Conservation (phyloP, 2,888 invertebrate species). For the Cactoblastis cactorum region DNA sequence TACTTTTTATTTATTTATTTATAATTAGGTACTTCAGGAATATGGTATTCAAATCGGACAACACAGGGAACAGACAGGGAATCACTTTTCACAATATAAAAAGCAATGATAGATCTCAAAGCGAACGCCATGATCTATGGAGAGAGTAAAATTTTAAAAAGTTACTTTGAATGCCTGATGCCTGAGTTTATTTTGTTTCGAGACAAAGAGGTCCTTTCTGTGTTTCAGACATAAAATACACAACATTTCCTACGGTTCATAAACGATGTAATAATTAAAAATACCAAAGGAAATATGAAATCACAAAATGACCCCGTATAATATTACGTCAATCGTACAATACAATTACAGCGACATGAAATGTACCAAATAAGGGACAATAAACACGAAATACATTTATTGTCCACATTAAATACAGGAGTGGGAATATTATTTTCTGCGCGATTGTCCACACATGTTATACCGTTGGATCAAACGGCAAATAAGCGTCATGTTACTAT, state of each 20-base stretch:
- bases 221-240: too few species aligned
- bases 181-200: too few species aligned
- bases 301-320: not conserved
- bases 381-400: constrained; percentile 39
- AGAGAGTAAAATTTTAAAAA: too few species aligned
- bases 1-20: too few species aligned
- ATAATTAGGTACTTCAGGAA: too few species aligned
- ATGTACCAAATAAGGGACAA: constrained; percentile 23
- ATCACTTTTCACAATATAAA: too few species aligned
- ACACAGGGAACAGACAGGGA: too few species aligned
- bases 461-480: constrained; percentile 32
- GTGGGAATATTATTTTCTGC: constrained; percentile 45
- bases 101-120: too few species aligned
- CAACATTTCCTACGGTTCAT: not conserved
- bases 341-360: constrained; percentile 10
- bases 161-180: too few species aligned
- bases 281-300: not conserved
- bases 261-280: not conserved
- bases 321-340: not conserved
- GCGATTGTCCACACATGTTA: constrained; percentile 52
- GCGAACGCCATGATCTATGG: too few species aligned
- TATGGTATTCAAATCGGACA: too few species aligned
- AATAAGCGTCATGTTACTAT: constrained; percentile 42
- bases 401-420: constrained; percentile 44
- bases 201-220: too few species aligned